Evolutionary conservation across 1,140 invertebrate genomes (phyloP).

Genomic region (Batillaria attramentaria): DNA sequence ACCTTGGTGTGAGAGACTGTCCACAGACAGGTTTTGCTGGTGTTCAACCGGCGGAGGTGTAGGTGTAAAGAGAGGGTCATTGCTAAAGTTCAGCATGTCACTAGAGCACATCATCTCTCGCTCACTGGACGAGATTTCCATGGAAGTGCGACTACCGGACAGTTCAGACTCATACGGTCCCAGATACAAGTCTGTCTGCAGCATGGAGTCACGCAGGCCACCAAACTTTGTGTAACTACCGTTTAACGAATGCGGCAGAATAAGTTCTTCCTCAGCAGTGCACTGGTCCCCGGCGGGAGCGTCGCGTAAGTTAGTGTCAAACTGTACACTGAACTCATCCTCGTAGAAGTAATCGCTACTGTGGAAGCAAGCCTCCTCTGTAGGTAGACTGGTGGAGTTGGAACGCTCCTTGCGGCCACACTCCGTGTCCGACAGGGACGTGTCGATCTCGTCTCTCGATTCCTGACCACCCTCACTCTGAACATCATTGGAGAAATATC

Average conservation of each 20-base stretch:
- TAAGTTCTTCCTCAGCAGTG: constrained; percentile 34
- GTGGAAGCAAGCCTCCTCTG: constrained; percentile 46
- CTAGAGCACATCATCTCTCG: constrained; percentile 67
- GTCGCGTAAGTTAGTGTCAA: constrained; percentile 60
- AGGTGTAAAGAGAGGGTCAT: constrained; percentile 65
- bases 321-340: constrained; percentile 67
- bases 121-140: constrained; percentile 66
- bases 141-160: constrained; percentile 58
- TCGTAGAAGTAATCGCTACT: constrained; percentile 68
- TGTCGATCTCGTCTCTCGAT: constrained; percentile 47
- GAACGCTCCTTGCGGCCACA: background rate
- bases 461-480: constrained; percentile 44
- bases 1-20: constrained; percentile 57
- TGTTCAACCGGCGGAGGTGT: constrained; percentile 49
- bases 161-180: constrained; percentile 64
- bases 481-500: constrained; percentile 54
- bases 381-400: constrained; percentile 20
- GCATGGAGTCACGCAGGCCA: constrained; percentile 47
- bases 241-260: constrained; percentile 60
- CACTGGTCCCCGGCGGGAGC: constrained; percentile 9
- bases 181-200: constrained; percentile 41
- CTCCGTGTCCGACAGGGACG: constrained; percentile 38
- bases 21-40: constrained; percentile 52
- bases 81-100: constrained; percentile 66
- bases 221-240: constrained; percentile 64